These are phyloP conservation scores for Maconellicoccus hirsutus DNA, from an alignment of 1,140 invertebrate species.

Conservation along the genomic window DNA sequence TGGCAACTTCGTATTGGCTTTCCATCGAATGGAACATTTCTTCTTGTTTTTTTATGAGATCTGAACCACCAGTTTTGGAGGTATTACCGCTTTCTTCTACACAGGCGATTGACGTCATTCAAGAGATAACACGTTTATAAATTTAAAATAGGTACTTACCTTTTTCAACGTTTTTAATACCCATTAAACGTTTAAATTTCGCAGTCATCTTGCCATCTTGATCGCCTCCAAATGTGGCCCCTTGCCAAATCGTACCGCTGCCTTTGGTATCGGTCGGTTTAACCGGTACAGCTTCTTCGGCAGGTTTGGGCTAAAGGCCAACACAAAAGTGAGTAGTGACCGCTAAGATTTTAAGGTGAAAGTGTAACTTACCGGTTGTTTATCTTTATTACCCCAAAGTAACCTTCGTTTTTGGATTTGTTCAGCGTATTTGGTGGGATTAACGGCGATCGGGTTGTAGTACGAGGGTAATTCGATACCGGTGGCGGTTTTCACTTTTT, in stretches of 20 bases:
- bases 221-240: slow-evolving; percentile 74
- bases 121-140: no score
- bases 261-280: slow-evolving; percentile 31
- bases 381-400: slow-evolving; percentile 41
- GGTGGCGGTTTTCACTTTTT: slow-evolving; percentile 28
- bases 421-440: slow-evolving; percentile 72
- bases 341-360: neutral
- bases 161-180: slow-evolving; percentile 52
- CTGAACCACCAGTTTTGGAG: slow-evolving; percentile 19
- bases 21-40: slow-evolving; percentile 86
- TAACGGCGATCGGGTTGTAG: slow-evolving; percentile 68
- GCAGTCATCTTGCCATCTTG: slow-evolving; percentile 78
- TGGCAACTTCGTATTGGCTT: slow-evolving; percentile 85
- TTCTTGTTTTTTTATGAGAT: slow-evolving; percentile 69
- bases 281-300: slow-evolving; percentile 14
- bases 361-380: slow-evolving; percentile 27
- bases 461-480: slow-evolving; percentile 43
- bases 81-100: neutral
- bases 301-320: slow-evolving; percentile 6
- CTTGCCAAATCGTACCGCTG: slow-evolving; percentile 59
- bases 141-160: neutral
- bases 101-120: no score
- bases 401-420: slow-evolving; percentile 65
- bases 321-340: no score
- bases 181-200: slow-evolving; percentile 94